Evolutionary conservation across 2,113 vertebrate genomes (phyloP).

Genomic region (Cochlearius cochlearius): DNA sequence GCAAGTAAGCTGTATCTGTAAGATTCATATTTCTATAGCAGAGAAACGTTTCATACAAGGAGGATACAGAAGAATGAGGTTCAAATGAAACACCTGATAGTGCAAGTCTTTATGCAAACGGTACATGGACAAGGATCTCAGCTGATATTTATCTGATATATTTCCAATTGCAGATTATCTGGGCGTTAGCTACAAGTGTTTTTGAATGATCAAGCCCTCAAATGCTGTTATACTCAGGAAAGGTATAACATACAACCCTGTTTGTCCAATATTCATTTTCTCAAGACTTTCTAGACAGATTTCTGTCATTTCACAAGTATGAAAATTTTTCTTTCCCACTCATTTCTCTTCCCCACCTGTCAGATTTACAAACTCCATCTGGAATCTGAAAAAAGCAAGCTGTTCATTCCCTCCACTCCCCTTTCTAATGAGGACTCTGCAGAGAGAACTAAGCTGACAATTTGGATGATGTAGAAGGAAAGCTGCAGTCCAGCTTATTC

Average conservation of each 20-base stretch:
- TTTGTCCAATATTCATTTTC: background rate
- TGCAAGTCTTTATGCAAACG: background rate
- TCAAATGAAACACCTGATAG: background rate
- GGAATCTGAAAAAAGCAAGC: slow-evolving; percentile 52
- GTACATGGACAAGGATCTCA: background rate
- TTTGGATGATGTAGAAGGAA: background rate
- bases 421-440: slow-evolving; percentile 6
- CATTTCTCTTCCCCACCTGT: slow-evolving; percentile 37
- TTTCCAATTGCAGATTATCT: background rate
- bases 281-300: background rate
- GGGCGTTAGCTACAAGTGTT: background rate
- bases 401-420: background rate
- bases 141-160: background rate
- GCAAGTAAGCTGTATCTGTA: background rate
- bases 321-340: slow-evolving; percentile 26
- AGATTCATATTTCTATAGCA: background rate
- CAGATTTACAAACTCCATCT: slow-evolving; percentile 45
- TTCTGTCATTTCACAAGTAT: slow-evolving; percentile 4
- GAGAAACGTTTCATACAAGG: background rate
- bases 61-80: background rate
- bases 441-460: background rate
- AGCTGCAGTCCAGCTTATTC: background rate
- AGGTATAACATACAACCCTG: background rate
- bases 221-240: background rate
- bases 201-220: background rate